Conservation (phyloP, 2,113 vertebrate genomes). For the Atractosteus spatula region DNA sequence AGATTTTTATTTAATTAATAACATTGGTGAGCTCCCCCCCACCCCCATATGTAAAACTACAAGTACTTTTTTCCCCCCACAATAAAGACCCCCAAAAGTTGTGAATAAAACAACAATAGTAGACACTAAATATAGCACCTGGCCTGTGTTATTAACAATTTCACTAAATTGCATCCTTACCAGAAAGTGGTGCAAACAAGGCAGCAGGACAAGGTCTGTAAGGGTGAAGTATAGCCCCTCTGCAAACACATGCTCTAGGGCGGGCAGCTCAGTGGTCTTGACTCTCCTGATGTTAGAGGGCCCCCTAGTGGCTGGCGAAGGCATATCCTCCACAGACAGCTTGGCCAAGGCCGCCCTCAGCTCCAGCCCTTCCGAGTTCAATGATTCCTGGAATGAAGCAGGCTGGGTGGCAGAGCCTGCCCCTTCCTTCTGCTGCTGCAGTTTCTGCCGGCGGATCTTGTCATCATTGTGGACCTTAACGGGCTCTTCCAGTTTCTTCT, state of each 20-base stretch:
- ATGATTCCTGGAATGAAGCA: not conserved
- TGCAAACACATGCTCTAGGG: conserved; percentile 86
- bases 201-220: conserved; percentile 88
- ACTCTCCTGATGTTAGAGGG: conserved; percentile 79
- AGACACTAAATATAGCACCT: too few relatives aligned
- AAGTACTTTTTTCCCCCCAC: too few relatives aligned
- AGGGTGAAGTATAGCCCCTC: conserved; percentile 95
- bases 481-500: conserved; percentile 82
- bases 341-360: conserved; percentile 79
- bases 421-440: conserved; percentile 66
- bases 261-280: conserved; percentile 78
- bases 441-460: conserved; percentile 90
- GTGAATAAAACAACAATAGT: too few relatives aligned
- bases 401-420: not conserved
- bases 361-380: conserved; percentile 61
- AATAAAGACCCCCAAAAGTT: too few relatives aligned
- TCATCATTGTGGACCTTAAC: conserved; percentile 94
- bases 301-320: conserved; percentile 64
- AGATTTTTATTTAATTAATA: too few relatives aligned
- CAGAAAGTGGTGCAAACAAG: conserved; percentile 88
- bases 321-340: conserved; percentile 60
- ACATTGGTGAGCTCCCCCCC: too few relatives aligned
- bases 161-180: conserved; percentile 61
- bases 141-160: too few relatives aligned
- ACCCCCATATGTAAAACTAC: too few relatives aligned